phyloP scores from a whole-genome alignment of 2,113 vertebrate species.

The Microtus ochrogaster region DNA sequence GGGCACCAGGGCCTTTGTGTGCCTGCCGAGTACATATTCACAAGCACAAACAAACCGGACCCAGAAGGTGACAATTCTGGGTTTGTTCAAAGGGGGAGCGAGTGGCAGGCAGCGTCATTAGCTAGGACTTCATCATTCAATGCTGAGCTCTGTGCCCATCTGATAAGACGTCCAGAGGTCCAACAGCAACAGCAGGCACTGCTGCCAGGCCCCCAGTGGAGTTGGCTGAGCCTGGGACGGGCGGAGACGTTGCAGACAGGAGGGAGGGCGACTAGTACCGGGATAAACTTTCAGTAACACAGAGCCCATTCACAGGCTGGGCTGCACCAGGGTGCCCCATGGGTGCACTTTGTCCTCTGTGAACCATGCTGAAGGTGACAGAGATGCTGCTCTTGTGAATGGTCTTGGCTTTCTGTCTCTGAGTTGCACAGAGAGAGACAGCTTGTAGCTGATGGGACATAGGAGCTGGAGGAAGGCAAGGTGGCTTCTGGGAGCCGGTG shows the following conservation, averaged over 20 bases:
- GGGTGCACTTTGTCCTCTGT: not conserved
- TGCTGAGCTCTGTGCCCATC: conserved; percentile 66
- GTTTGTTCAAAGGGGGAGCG: conserved; percentile 17
- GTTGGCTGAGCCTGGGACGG: conserved; percentile 28
- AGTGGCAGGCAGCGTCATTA: accelerated
- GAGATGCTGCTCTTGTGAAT: not conserved
- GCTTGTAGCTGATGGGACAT: not conserved
- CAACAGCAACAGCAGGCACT: conserved; percentile 66
- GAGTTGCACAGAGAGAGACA: not conserved
- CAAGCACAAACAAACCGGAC: not conserved
- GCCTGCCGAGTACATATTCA: not conserved
- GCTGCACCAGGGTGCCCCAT: not conserved
- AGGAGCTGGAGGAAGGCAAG: not conserved
- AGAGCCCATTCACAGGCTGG: not conserved
- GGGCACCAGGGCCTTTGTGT: accelerated
- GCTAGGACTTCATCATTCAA: not conserved
- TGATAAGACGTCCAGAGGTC: conserved; percentile 72
- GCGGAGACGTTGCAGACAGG: conserved; percentile 33
- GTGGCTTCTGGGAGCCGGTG: not conserved
- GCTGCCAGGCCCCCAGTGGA: conserved; percentile 63
- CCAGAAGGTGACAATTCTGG: not conserved
- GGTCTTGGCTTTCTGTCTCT: not conserved
- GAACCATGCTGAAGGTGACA: not conserved
- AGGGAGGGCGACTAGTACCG: not conserved
- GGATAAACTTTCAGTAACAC: conserved; percentile 54